Evolutionary conservation across 2,888 invertebrate genomes (phyloP), one percentile per base, ranked within the genome.

Genomic region (Euplexia lucipara): DNA sequence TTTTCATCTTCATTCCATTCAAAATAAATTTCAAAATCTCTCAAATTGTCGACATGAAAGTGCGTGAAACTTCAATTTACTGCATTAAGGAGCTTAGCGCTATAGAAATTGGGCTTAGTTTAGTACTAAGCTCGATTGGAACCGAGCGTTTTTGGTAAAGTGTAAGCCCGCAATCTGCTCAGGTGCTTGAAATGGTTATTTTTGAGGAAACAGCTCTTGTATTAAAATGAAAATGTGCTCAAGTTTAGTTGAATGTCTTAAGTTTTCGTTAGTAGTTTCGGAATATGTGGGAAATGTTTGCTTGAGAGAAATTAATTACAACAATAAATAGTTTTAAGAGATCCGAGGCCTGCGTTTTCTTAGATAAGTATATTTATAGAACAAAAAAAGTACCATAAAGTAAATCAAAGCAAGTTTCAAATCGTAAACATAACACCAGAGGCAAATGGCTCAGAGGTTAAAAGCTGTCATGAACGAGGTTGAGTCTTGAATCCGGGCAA

Each of bases 131-230:
- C 51, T 45, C 20, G 49, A 62, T 48, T 88, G 54, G 85, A 85
- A 87, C 83, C 86, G 86, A 87, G 85, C 86, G 87, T 81, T 89
- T 83, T 89, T 82, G 88, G 87, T 89, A 88, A 88, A 91, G 90
- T 88, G 88, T 91, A 88, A 90, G 88, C 90, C 48, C 91, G 88
- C 93, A 93, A 92, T 93, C 93, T 93, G 92, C 92, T 91, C 92
- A 93, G 93, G 93, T 93, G 92, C 86, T 90, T 82, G 75, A 78
- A 80, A 82, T 74, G 79, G 73, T 77, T 78, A 70, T 76, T 73
- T 80, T 68, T 83, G 71, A 84, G 90, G 91, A 90, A 85, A 76
- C 59, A 72, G 85, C 87, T 91, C 88, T 77, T 76, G 61, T 82
- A 80, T 81, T 83, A 70, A 78, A 78, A 75, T 48, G 32, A 58